phyloP scores from a whole-genome alignment of 2,113 vertebrate genomes.

The Albula glossodonta region DNA sequence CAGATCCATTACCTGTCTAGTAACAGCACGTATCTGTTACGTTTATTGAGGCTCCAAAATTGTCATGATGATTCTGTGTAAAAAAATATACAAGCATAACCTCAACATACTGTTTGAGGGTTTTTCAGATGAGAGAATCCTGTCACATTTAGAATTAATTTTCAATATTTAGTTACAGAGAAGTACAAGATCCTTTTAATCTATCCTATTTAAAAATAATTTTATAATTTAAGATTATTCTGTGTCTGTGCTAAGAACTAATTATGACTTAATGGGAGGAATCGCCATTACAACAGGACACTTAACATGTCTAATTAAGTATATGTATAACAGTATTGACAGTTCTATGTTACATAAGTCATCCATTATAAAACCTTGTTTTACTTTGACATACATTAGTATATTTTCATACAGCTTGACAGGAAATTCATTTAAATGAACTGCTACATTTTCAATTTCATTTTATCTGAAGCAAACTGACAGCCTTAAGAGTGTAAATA shows the following conservation, averaged over 20 bases:
- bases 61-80: not conserved
- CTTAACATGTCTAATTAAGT: not conserved
- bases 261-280: not conserved
- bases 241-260: not conserved
- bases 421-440: not conserved
- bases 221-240: not conserved
- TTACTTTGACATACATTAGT: not conserved
- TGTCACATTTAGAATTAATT: not conserved
- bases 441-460: not conserved
- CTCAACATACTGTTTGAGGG: not conserved
- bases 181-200: not conserved
- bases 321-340: not conserved
- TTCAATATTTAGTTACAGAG: not conserved
- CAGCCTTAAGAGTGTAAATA: not conserved
- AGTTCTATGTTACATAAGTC: not conserved
- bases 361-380: not conserved
- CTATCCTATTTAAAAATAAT: not conserved
- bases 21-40: not conserved
- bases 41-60: not conserved
- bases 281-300: not conserved
- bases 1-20: not conserved
- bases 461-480: not conserved
- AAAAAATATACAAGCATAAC: not conserved
- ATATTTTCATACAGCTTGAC: not conserved
- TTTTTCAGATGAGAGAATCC: not conserved